Conservation (phyloP, 2,113 vertebrate species). For the Tursiops truncatus region DNA sequence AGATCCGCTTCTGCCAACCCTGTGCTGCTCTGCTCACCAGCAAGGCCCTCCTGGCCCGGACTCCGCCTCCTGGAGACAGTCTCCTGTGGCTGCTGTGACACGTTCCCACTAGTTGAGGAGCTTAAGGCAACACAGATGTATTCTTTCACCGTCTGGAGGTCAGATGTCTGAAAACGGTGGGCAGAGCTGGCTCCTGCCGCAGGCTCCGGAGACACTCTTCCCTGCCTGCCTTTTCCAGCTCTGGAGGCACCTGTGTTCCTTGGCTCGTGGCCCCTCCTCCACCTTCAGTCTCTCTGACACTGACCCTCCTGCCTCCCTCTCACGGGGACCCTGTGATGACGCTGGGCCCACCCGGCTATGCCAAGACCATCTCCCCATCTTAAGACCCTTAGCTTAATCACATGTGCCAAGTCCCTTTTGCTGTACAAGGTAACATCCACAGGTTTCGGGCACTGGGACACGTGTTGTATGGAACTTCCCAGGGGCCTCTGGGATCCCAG, state of each 20-base stretch:
- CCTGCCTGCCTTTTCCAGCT: not conserved
- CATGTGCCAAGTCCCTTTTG: not conserved
- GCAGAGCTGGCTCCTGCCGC: accelerated
- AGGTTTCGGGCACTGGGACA: not conserved
- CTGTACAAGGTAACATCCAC: not conserved
- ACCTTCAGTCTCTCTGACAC: not conserved
- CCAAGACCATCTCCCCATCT: not conserved
- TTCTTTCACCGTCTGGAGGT: accelerated
- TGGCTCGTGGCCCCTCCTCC: not conserved
- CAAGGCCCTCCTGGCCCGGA: not conserved
- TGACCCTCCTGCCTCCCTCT: not conserved
- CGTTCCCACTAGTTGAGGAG: too few species aligned
- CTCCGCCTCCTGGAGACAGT: not conserved
- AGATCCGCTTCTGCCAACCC: not conserved
- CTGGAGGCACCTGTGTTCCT: accelerated
- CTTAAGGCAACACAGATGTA: accelerated
- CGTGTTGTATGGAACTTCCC: not conserved
- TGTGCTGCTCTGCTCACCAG: not conserved
- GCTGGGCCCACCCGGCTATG: not conserved
- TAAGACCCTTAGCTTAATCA: not conserved
- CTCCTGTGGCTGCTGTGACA: not conserved
- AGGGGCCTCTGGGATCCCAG: not conserved
- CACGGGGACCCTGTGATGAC: not conserved
- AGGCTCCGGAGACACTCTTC: too few species aligned
- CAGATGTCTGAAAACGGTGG: accelerated